Evolutionary conservation across 2,888 invertebrate genomes (phyloP), one percentile per base, ranked within the genome.

Genomic region (Epicampocera succincta): DNA sequence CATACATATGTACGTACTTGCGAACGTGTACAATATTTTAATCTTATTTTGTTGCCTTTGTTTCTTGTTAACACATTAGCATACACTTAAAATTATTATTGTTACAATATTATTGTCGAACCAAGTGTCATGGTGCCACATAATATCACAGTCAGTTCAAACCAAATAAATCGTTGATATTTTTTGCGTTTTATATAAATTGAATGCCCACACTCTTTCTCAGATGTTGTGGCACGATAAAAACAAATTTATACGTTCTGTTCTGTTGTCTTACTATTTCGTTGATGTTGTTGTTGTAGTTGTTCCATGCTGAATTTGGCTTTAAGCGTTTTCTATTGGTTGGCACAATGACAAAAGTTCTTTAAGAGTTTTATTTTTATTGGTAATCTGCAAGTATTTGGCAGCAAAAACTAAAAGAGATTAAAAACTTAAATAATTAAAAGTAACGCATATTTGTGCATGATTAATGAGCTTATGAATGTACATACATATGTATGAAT

Each of bases 111-210:
- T 68, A 65, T 66, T 65, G 52, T 46, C 29, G 50, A 79, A 21
- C 74, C 80, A 69, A 80, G 58, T 80, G 73, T 68, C 68, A 56
- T 46, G 13, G 44, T 68, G 54, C 61, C 74, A 80, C 80, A 74
- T 65, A 50, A 48, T 33, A 33, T 33, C 33, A 29, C 54, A 69
- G 1, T 40, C 3, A 46, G 50, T 73, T 54, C 25, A 54, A 74
- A 74, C 8, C 11, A 40, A 60, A 46, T 46, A 73, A 72, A 73
- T 54, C 44, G 44, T 3, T 3, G 38, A 61, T 69, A 68, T 19
- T 0, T 65, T 73, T 79, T 40, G 54, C 66, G 42, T 73, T 79
- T 79, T n/a, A 66, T 60, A 66, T 52, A 54, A 77, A 65, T 60
- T 19, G 12, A 15, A 72, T 61, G 46, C 78, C 72, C 78, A 79